phyloP scores from a whole-genome alignment of 2,888 invertebrate genomes.

The Hetaerina titia region DNA sequence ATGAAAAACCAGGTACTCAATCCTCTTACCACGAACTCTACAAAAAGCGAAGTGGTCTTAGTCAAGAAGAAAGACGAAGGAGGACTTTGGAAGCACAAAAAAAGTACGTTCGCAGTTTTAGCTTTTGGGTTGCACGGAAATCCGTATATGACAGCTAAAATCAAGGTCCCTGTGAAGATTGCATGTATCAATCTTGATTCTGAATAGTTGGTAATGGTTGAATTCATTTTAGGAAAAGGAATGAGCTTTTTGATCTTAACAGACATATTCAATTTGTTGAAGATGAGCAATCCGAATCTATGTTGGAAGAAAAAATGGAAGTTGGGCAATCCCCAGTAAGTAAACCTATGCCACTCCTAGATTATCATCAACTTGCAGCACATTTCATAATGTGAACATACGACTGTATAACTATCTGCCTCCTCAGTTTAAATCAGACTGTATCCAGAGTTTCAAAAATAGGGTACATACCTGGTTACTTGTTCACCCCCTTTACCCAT shows the following conservation, averaged over 20 bases:
- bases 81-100: slow-evolving; percentile 81
- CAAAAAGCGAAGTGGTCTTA: slow-evolving; percentile 40
- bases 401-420: too few relatives aligned
- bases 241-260: slow-evolving; percentile 78
- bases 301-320: slow-evolving; percentile 72
- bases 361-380: too few relatives aligned
- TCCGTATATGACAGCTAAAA: neutral
- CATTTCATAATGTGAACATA: too few relatives aligned
- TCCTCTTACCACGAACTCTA: neutral
- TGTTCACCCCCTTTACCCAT: too few relatives aligned
- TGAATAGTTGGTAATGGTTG: neutral
- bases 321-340: slow-evolving; percentile 70
- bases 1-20: neutral
- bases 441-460: too few relatives aligned
- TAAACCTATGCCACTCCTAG: neutral
- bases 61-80: slow-evolving; percentile 80
- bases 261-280: slow-evolving; percentile 78
- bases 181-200: neutral
- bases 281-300: slow-evolving; percentile 72
- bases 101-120: slow-evolving; percentile 76
- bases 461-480: too few relatives aligned
- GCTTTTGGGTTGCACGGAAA: neutral
- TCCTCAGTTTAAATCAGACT: too few relatives aligned
- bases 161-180: neutral
- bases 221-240: slow-evolving; percentile 77